These are phyloP conservation scores for Apogon talboti DNA, from an alignment of 2,797 vertebrate species.

Conservation along the genomic window DNA sequence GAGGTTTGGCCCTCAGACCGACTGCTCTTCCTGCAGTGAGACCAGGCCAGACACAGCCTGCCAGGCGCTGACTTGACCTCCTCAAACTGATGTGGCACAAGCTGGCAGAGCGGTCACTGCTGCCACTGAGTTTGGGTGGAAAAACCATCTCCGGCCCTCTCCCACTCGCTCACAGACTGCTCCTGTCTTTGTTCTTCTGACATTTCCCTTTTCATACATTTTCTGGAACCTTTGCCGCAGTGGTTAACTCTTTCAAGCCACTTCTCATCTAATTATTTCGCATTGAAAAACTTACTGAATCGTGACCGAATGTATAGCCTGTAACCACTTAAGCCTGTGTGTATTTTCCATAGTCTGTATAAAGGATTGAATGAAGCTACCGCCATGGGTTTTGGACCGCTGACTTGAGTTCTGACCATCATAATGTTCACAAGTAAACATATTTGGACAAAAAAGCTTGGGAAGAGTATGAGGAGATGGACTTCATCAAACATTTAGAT, in stretches of 20 bases:
- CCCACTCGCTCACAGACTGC: conserved; percentile 31
- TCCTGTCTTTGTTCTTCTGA: conserved; percentile 36
- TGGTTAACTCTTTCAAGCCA: background rate
- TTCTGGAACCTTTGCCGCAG: background rate
- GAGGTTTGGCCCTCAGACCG: conserved; percentile 64
- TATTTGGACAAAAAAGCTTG: too few species aligned
- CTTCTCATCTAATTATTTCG: background rate
- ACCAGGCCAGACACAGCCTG: conserved; percentile 77
- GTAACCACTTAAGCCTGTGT: too few species aligned
- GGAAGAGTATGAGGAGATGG: too few species aligned
- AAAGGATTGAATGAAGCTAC: too few species aligned
- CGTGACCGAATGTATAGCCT: too few species aligned
- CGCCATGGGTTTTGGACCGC: too few species aligned
- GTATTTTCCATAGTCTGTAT: too few species aligned
- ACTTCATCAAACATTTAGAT: too few species aligned
- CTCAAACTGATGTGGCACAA: conserved; percentile 81
- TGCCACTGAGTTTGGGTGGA: conserved; percentile 54
- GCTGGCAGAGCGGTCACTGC: conserved; percentile 74
- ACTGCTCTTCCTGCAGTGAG: conserved; percentile 56
- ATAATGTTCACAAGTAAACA: too few species aligned
- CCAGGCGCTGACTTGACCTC: conserved; percentile 76
- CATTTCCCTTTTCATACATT: conserved; percentile 10
- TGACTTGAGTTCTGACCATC: too few species aligned
- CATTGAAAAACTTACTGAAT: background rate
- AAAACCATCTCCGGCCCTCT: conserved; percentile 53